Base-by-base conservation (phyloP, 2,797 vertebrate species). In the Rachycentron canadum region DNA sequence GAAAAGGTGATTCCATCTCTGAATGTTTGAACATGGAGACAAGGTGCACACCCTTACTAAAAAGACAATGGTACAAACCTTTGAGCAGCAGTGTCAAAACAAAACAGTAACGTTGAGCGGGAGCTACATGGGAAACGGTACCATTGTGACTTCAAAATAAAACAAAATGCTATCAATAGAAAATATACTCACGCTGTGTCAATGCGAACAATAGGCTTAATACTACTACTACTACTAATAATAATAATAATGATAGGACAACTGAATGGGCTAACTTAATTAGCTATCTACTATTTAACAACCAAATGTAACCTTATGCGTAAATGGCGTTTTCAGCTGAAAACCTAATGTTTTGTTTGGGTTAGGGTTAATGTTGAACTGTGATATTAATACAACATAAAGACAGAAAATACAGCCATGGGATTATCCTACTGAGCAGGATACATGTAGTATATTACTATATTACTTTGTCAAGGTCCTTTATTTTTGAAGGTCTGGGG, bases 21-120 rank as follows among this genome's bases (percentile, higher is more conserved):
- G 7, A 12, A 23, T 12, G 40, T 52, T 1, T 21, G 1, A 65
- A n/a, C 19, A 26, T 70, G n/a, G 43, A 17, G 21, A 17, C 4
- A 17, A 7, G 14, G 28, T 3, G 50, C 84, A 75, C 84, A 26
- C 88, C 88, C 87, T 78, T 1, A 61, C 13, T 32, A 19, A 49
- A 55, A 21, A 53, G 25, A 79, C 57, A 81, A 72, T 92, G 91
- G 88, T 92, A 87, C 67, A 68, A 73, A 61, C 85, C 88, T 70
- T 7, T 23, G 30, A 73, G 49, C 30, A 69, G 58, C 76, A 52
- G 56, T 30, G 30, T 25, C 57, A 26, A 64, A 30, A 52, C 16
- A 23, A 11, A 28, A 28, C 14, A 11, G 26, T 0, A 1, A 10
- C 34, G 59, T 50, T 56, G 12, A 5, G 10, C 1, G 26, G 23